Conservation (phyloP, 1,140 invertebrate species). For the Drosophila kepulauana region DNA sequence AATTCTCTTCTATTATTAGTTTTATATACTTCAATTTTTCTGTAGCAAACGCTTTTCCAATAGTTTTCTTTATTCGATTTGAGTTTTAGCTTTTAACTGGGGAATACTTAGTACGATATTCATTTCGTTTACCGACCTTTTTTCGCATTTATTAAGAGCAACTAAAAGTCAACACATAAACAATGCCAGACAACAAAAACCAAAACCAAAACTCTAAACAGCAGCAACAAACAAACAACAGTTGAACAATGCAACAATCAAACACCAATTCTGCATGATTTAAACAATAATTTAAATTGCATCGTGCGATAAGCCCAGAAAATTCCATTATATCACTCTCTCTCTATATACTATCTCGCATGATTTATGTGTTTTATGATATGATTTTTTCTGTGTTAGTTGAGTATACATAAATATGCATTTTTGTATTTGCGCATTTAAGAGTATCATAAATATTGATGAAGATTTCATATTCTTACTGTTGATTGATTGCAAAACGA, state of each 20-base stretch:
- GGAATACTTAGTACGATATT: slow-evolving; percentile 14
- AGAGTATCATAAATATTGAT: neutral
- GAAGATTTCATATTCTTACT: neutral
- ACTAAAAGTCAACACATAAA: slow-evolving; percentile 77
- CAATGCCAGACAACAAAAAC: slow-evolving; percentile 37
- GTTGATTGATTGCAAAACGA: neutral
- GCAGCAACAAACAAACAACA: slow-evolving; percentile 43
- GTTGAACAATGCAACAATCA: slow-evolving; percentile 27
- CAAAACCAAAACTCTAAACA: slow-evolving; percentile 47
- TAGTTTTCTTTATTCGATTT: slow-evolving; percentile 51
- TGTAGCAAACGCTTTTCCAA: slow-evolving; percentile 50
- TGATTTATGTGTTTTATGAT: slow-evolving; percentile 6
- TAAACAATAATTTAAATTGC: slow-evolving; percentile 28
- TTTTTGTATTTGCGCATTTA: slow-evolving; percentile 7
- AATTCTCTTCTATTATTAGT: slow-evolving; percentile 65
- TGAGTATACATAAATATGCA: neutral
- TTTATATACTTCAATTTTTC: slow-evolving; percentile 36
- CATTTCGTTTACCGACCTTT: slow-evolving; percentile 41
- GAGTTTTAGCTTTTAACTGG: slow-evolving; percentile 54
- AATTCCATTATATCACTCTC: neutral
- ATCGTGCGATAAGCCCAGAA: slow-evolving; percentile 15
- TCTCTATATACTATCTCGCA: neutral
- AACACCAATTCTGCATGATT: slow-evolving; percentile 49
- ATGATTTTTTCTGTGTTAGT: slow-evolving; percentile 1
- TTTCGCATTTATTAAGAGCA: slow-evolving; percentile 67